Conservation (phyloP, 2,797 vertebrate genomes). For the Helarctos malayanus region DNA sequence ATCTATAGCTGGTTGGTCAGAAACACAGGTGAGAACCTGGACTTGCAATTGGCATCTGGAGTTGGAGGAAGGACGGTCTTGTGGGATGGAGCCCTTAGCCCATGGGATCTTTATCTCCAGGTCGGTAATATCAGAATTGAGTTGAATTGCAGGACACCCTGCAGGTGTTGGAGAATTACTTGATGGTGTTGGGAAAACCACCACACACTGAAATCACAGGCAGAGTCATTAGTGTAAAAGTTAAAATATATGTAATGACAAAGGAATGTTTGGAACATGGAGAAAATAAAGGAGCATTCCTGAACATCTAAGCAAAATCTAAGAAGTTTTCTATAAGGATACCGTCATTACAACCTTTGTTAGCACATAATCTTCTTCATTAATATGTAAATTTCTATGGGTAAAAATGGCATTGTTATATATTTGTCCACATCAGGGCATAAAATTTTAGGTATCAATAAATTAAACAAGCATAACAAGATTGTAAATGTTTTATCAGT, state of each 20-base stretch:
- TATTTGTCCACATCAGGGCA: neutral
- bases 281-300: neutral
- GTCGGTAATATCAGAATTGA: neutral
- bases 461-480: conserved; percentile 33
- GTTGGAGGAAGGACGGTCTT: neutral
- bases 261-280: neutral
- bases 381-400: neutral
- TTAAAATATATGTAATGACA: conserved; percentile 9
- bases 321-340: conserved; percentile 7
- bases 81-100: neutral
- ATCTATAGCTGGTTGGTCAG: neutral
- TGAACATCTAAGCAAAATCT: conserved; percentile 36
- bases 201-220: neutral
- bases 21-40: neutral
- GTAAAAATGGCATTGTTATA: neutral
- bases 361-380: conserved; percentile 19
- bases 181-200: neutral
- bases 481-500: conserved; percentile 43
- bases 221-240: neutral
- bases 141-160: neutral
- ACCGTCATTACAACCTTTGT: neutral
- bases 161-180: neutral
- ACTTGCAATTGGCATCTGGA: neutral
- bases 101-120: neutral
- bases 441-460: neutral